A percentile compares a stretch with the other conserved stretches of the same genome.
Conservation (phyloP, 2,113 vertebrate genomes). For the Syngnathus typhle region DNA sequence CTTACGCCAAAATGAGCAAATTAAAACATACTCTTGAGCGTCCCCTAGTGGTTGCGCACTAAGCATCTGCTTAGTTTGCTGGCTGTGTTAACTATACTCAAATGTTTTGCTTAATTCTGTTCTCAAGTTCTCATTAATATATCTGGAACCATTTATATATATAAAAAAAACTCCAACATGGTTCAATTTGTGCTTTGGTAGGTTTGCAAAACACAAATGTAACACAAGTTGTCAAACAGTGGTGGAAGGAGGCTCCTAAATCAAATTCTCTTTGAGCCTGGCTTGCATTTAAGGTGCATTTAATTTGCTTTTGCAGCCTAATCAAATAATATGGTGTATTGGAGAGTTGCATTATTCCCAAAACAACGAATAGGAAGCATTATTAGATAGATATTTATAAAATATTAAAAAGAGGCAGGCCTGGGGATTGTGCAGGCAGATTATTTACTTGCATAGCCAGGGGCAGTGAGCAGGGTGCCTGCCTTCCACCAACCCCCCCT, state of each 20-base stretch:
- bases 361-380: conserved; percentile 5
- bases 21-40: no score
- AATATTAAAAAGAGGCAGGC: conserved; percentile 1
- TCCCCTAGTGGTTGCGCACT: no score
- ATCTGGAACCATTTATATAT: no score
- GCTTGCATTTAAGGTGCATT: not conserved
- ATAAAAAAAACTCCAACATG: no score
- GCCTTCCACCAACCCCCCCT: not conserved
- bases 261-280: not conserved
- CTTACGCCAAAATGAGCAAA: no score
- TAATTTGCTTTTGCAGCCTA: not conserved
- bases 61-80: no score
- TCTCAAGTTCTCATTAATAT: no score
- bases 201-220: no score
- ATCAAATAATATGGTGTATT: not conserved
- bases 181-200: no score
- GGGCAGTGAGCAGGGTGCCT: not conserved
- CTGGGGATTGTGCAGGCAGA: conserved; percentile 2
- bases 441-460: conserved; percentile 24
- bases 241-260: not conserved
- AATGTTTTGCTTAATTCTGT: no score
- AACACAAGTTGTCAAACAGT: no score
- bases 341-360: conserved; percentile 14
- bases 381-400: not conserved
- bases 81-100: no score